These are phyloP conservation scores for Camponotus vicinus DNA, from an alignment of 1,140 invertebrate genomes.

Conservation along the genomic window DNA sequence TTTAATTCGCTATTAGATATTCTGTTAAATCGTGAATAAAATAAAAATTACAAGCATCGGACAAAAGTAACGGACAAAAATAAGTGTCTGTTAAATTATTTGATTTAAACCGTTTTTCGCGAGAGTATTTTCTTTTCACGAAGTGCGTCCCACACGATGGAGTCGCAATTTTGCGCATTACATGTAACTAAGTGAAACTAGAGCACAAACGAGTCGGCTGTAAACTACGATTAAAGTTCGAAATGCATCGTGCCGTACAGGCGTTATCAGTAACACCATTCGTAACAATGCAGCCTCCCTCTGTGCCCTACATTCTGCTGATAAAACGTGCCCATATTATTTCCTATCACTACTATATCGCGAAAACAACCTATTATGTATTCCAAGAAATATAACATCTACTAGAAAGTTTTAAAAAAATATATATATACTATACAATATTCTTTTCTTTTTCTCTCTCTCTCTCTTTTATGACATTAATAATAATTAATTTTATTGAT, in stretches of 20 bases:
- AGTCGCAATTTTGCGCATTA: slow-evolving; percentile 50
- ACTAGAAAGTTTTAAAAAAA: not conserved
- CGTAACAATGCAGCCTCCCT: slow-evolving; percentile 44
- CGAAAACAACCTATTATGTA: slow-evolving; percentile 17
- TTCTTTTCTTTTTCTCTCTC: not conserved
- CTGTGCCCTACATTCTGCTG: slow-evolving; percentile 50
- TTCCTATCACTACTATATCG: slow-evolving; percentile 29
- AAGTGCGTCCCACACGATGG: slow-evolving; percentile 32
- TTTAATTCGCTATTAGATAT: not conserved
- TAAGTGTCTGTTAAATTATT: not conserved
- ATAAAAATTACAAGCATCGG: not conserved
- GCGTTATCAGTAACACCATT: slow-evolving; percentile 60
- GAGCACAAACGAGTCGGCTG: slow-evolving; percentile 44
- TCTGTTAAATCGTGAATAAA: not conserved
- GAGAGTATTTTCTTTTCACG: slow-evolving; percentile 10
- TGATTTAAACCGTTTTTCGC: not conserved
- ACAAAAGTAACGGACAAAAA: not conserved
- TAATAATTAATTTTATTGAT: not conserved
- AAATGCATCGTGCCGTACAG: slow-evolving; percentile 36
- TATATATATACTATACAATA: too few species aligned
- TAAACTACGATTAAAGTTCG: slow-evolving; percentile 72
- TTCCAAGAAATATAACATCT: slow-evolving; percentile 11
- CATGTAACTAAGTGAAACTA: slow-evolving; percentile 56
- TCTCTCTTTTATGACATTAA: not conserved
- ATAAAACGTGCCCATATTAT: slow-evolving; percentile 59